These are phyloP conservation scores for Tiaroga cobitis DNA, from an alignment of 2,797 vertebrate species.

Conservation along the genomic window DNA sequence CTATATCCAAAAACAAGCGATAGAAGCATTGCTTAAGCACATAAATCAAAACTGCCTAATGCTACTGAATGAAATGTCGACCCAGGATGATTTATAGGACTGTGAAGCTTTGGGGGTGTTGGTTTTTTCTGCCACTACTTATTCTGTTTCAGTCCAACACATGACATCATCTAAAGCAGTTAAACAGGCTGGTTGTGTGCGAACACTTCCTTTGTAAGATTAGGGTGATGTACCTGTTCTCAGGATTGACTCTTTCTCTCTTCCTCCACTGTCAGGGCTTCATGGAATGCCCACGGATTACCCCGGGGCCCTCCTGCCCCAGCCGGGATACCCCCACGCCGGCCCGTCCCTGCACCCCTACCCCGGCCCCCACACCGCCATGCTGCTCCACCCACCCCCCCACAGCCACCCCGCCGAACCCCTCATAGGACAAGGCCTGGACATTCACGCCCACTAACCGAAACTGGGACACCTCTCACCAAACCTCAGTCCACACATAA, in stretches of 20 bases:
- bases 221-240: background rate
- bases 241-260: background rate
- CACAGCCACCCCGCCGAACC: constrained; percentile 80
- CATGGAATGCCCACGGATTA: constrained; percentile 84
- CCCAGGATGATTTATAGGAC: background rate
- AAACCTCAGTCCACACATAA: constrained; percentile 17
- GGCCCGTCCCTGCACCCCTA: constrained; percentile 77
- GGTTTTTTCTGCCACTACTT: no score
- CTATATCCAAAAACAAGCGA: background rate
- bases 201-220: background rate
- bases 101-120: background rate
- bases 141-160: no score
- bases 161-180: background rate
- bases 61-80: background rate
- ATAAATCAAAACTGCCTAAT: background rate
- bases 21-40: background rate
- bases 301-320: constrained; percentile 72
- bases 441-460: constrained; percentile 83
- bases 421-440: constrained; percentile 82
- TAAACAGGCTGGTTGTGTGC: background rate
- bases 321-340: constrained; percentile 78
- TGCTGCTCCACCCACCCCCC: constrained; percentile 80
- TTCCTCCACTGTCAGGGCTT: constrained; percentile 71
- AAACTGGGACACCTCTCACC: background rate
- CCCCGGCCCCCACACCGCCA: constrained; percentile 76